Percentiles rank a stretch among this genome's conserved stretches.
phyloP scores from a whole-genome alignment of 2,888 invertebrate genomes.

The Pollenia griseotomentosa region DNA sequence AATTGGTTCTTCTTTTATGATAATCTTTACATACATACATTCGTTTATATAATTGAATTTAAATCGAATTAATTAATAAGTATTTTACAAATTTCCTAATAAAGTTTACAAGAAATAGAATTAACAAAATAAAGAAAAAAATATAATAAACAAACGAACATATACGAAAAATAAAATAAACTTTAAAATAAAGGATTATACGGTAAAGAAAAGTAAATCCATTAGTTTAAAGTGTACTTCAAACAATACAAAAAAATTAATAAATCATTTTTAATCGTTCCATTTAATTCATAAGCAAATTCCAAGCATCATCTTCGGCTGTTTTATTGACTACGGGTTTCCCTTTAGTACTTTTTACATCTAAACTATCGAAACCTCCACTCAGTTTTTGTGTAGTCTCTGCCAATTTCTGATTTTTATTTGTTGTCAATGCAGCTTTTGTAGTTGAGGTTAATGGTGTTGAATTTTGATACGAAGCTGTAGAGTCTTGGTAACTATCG shows the following conservation, averaged over 20 bases:
- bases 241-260: slow-evolving; percentile 20
- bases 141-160: slow-evolving; percentile 13
- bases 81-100: slow-evolving; percentile 56
- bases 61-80: slow-evolving; percentile 26
- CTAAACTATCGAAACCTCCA: slow-evolving; percentile 82
- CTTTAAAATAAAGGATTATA: slow-evolving; percentile 27
- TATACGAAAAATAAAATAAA: slow-evolving; percentile 33
- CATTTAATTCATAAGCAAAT: slow-evolving; percentile 87
- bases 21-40: slow-evolving; percentile 60
- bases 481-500: slow-evolving; percentile 81
- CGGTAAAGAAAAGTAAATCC: slow-evolving; percentile 6
- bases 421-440: slow-evolving; percentile 58
- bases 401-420: slow-evolving; percentile 80
- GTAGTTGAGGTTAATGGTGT: slow-evolving; percentile 60
- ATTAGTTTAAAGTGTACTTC: slow-evolving; percentile 15
- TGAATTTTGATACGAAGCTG: slow-evolving; percentile 80
- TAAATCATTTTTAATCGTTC: slow-evolving; percentile 74
- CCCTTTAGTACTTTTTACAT: slow-evolving; percentile 82
- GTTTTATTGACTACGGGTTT: slow-evolving; percentile 79
- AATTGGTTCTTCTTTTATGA: slow-evolving; percentile 35
- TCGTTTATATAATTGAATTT: slow-evolving; percentile 58
- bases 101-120: slow-evolving; percentile 38
- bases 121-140: slow-evolving; percentile 29
- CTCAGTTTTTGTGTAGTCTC: slow-evolving; percentile 79
- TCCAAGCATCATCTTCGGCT: slow-evolving; percentile 87